Percentiles rank a stretch among this genome's conserved stretches.
Evolutionary conservation across 2,888 invertebrate species (phyloP).

Genomic region (Stenodema calcarata): DNA sequence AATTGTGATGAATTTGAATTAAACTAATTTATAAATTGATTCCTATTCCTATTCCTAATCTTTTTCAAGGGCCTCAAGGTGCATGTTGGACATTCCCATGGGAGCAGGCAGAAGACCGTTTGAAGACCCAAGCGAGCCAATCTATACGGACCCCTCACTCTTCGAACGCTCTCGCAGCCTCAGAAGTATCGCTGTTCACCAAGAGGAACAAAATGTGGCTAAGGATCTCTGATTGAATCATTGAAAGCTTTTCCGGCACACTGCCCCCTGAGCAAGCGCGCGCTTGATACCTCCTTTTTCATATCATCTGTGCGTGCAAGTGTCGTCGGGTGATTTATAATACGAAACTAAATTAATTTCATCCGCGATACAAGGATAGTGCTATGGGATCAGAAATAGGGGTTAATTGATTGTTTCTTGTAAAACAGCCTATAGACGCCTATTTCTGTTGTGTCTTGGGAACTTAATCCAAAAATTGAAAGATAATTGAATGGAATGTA

Average conservation of each 20-base stretch:
- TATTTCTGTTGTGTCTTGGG: constrained; percentile 37
- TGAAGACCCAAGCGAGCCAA: constrained; percentile 90
- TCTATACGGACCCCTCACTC: constrained; percentile 89
- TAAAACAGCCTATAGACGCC: constrained; percentile 46
- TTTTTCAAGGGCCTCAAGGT: constrained; percentile 50
- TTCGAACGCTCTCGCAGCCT: constrained; percentile 84
- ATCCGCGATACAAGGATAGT: constrained; percentile 12
- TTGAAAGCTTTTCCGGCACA: not conserved
- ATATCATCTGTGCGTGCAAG: constrained; percentile 6
- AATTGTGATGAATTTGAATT: no score
- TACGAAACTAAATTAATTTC: constrained; percentile 32
- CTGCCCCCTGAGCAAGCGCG: not conserved
- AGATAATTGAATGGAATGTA: not conserved
- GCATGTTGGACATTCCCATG: constrained; percentile 49
- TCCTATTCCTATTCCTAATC: no score
- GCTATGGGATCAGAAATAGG: constrained; percentile 32
- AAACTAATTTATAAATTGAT: no score
- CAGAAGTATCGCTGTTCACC: constrained; percentile 61
- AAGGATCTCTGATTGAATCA: constrained; percentile 51
- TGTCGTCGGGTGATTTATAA: constrained; percentile 11
- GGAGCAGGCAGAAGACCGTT: constrained; percentile 59
- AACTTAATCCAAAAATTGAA: not conserved
- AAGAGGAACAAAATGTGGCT: constrained; percentile 55
- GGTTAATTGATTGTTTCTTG: constrained; percentile 48
- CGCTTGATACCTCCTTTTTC: not conserved